These are phyloP conservation scores for Falco berigora DNA, from an alignment of 2,797 vertebrate genomes.

Conservation along the genomic window DNA sequence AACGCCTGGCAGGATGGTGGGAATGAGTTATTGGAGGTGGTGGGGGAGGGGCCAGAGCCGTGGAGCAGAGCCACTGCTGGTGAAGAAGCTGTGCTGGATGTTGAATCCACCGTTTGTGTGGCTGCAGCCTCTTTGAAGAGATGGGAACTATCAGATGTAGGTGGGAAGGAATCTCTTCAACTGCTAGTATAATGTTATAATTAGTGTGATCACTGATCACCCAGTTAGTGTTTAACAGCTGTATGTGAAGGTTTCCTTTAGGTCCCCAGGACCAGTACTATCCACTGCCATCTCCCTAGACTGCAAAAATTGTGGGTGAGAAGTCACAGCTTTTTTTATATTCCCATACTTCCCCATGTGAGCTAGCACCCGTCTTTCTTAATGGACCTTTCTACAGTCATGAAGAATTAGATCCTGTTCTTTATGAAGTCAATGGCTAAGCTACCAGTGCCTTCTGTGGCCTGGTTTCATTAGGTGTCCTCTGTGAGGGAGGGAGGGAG, in stretches of 20 bases:
- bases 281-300: background rate
- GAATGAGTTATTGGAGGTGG: constrained; percentile 15
- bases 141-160: background rate
- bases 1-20: background rate
- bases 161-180: background rate
- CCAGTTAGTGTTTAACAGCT: background rate
- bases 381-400: background rate
- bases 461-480: background rate
- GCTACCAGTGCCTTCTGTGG: background rate
- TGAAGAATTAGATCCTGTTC: background rate
- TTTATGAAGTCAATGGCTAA: background rate
- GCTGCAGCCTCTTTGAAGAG: background rate
- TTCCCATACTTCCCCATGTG: background rate
- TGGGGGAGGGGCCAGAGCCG: background rate
- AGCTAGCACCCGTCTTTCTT: background rate
- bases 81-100: background rate
- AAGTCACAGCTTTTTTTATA: background rate
- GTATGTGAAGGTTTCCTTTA: background rate
- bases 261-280: background rate
- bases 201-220: background rate
- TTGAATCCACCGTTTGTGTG: background rate
- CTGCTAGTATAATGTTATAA: background rate
- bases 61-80: background rate
- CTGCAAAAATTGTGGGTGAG: background rate
- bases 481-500: background rate